phyloP scores from a whole-genome alignment of 2,797 vertebrate genomes.

The Notolabrus celidotus region DNA sequence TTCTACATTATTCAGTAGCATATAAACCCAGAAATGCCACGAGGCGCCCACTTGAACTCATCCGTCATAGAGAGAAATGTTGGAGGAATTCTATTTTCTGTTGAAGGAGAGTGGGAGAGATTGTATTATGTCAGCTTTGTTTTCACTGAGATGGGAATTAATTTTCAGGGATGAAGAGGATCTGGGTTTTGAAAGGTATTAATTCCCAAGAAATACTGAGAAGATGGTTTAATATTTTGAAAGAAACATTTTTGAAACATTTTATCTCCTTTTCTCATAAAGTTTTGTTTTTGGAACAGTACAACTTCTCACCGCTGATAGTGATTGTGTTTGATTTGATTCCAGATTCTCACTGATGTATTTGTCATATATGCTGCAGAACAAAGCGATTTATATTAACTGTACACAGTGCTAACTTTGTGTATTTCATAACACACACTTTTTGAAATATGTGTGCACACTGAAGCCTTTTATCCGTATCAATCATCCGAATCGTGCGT shows the following conservation, averaged over 20 bases:
- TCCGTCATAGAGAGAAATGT: constrained; percentile 9
- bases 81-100: constrained; percentile 41
- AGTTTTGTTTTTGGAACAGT: background rate
- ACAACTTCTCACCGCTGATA: background rate
- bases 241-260: too few species aligned
- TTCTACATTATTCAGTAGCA: constrained; percentile 29
- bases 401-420: background rate
- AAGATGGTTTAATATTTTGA: background rate
- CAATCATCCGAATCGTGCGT: constrained; percentile 1
- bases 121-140: constrained; percentile 44
- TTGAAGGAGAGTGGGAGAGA: background rate
- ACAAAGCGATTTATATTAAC: background rate
- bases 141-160: constrained; percentile 34
- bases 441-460: background rate
- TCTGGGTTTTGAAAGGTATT: constrained; percentile 10
- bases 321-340: background rate
- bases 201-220: constrained; percentile 5
- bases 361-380: background rate
- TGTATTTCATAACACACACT: background rate
- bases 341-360: background rate
- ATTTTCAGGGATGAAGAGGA: background rate
- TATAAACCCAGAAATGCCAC: constrained; percentile 16
- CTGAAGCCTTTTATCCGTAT: constrained; percentile 3
- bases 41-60: constrained; percentile 3
- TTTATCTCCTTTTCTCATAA: background rate